Evolutionary conservation across 1,140 invertebrate species (phyloP).

Genomic region (Cephus cinctus): DNA sequence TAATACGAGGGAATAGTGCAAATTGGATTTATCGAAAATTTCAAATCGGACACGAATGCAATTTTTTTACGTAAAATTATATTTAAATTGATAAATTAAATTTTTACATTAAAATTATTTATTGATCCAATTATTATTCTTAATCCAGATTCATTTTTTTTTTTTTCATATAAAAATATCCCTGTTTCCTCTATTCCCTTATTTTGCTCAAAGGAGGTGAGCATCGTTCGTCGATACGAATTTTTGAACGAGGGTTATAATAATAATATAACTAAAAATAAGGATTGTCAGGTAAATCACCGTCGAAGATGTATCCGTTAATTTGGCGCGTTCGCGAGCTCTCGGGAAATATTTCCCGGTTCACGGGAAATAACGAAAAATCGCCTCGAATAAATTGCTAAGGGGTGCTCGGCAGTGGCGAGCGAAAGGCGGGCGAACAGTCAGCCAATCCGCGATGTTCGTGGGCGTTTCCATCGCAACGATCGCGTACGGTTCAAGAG

Average conservation of each 20-base stretch:
- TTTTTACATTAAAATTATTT: no score
- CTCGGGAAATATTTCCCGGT: background rate
- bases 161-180: no score
- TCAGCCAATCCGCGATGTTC: slow-evolving; percentile 21
- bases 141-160: no score
- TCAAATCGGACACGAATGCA: no score
- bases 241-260: background rate
- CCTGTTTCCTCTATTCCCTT: background rate
- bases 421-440: slow-evolving; percentile 20
- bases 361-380: slow-evolving; percentile 43
- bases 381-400: slow-evolving; percentile 37
- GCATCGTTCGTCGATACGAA: background rate
- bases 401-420: slow-evolving; percentile 18
- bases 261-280: background rate
- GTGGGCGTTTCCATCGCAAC: slow-evolving; percentile 17
- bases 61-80: no score
- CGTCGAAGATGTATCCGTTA: background rate
- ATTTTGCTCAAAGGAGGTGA: background rate
- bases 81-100: no score
- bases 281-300: background rate
- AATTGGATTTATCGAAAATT: no score
- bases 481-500: no score
- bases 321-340: background rate
- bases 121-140: no score
- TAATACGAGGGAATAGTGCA: no score